Percentiles rank a stretch among this genome's conserved stretches.
phyloP scores from a whole-genome alignment of 2,113 vertebrate genomes.

The Coturnix japonica region DNA sequence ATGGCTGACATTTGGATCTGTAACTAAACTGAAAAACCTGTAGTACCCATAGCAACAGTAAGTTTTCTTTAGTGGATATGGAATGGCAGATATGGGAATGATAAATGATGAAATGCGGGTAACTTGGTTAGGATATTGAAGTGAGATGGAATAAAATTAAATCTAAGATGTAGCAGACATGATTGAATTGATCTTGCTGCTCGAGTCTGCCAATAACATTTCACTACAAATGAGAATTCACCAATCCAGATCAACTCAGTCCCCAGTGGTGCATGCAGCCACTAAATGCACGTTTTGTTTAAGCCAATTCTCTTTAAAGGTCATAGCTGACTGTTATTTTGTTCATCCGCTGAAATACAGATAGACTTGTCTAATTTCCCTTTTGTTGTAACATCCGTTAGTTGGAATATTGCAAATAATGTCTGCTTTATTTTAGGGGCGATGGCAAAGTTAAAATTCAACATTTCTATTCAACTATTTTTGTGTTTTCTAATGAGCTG shows the following conservation, averaged over 20 bases:
- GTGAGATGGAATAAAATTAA: neutral
- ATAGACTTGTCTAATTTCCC: accelerated
- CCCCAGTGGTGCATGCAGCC: neutral
- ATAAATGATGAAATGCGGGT: neutral
- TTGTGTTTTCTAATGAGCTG: neutral
- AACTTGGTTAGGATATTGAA: neutral
- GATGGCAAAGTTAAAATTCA: neutral
- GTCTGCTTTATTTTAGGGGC: neutral
- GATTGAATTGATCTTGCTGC: neutral
- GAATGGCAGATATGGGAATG: neutral
- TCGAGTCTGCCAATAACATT: neutral
- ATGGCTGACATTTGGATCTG: neutral
- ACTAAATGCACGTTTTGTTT: neutral
- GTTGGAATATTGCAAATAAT: neutral
- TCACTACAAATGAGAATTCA: neutral
- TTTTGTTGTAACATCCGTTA: neutral
- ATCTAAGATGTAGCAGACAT: neutral
- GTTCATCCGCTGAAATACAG: neutral
- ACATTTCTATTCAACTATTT: neutral
- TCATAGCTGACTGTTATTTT: neutral
- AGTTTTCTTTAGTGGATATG: neutral
- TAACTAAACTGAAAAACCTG: neutral
- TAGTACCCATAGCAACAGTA: neutral
- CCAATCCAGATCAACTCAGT: neutral
- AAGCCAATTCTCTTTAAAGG: neutral